Evolutionary conservation across 1,140 invertebrate genomes (phyloP).

Genomic region (Drosophila mauritiana): DNA sequence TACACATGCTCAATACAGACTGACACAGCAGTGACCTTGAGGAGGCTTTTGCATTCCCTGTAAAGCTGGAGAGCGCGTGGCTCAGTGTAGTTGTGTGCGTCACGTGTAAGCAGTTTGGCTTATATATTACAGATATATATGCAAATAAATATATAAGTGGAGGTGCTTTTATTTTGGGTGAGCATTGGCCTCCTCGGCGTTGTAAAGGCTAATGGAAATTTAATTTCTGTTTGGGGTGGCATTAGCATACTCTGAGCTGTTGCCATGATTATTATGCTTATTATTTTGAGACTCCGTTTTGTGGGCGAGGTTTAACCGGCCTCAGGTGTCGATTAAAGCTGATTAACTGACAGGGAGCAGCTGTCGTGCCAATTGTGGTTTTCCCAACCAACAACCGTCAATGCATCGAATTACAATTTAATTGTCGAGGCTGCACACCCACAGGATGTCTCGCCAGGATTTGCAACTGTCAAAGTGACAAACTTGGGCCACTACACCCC

Average conservation of each 20-base stretch:
- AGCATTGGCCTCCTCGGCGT: constrained; percentile 36
- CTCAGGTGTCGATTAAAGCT: constrained; percentile 62
- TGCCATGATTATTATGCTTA: constrained; percentile 39
- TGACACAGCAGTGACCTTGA: constrained; percentile 76
- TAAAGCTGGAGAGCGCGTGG: constrained; percentile 33
- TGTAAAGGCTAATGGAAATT: constrained; percentile 61
- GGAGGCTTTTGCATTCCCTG: constrained; percentile 57
- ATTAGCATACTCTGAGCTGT: constrained; percentile 31
- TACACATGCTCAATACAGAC: constrained; percentile 33
- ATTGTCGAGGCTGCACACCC: constrained; percentile 36
- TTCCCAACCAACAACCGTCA: constrained; percentile 1
- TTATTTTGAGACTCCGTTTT: constrained; percentile 11
- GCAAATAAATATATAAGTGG: not conserved
- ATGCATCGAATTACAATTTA: constrained; percentile 78
- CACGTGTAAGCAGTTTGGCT: constrained; percentile 44
- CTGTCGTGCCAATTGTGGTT: constrained; percentile 21
- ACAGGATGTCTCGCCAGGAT: constrained; percentile 43
- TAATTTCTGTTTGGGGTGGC: constrained; percentile 47
- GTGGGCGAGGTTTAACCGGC: not conserved
- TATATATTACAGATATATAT: constrained; percentile 8
- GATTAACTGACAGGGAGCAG: constrained; percentile 31
- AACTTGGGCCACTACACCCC: constrained; percentile 48
- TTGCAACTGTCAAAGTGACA: constrained; percentile 80
- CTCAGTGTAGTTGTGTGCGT: constrained; percentile 28
- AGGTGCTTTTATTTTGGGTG: constrained; percentile 13